These are phyloP conservation scores for Troglohyphantes excavatus DNA, from an alignment of 2,888 invertebrate species.

Conservation along the genomic window DNA sequence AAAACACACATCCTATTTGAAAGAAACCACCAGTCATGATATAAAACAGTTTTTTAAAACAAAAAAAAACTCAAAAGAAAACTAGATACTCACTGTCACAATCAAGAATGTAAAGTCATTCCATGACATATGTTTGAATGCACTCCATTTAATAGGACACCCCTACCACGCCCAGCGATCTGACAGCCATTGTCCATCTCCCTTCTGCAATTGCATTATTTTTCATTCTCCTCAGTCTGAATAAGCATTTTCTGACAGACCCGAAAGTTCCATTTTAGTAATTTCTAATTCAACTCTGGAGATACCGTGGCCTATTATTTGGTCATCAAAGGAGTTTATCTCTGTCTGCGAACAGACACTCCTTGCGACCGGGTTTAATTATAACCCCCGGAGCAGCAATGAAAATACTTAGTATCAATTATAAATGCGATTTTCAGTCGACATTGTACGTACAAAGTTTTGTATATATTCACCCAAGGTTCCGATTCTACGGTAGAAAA, in stretches of 20 bases:
- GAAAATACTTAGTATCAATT: slow-evolving; percentile 35
- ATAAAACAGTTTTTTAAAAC: neutral
- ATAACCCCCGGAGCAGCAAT: slow-evolving; percentile 8
- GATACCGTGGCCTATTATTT: slow-evolving; percentile 35
- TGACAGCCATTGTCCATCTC: slow-evolving; percentile 52
- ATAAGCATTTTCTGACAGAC: slow-evolving; percentile 62
- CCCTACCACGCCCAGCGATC: slow-evolving; percentile 56
- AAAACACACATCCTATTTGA: neutral
- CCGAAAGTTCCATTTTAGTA: slow-evolving; percentile 60
- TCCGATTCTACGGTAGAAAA: neutral
- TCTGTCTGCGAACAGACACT: slow-evolving; percentile 6
- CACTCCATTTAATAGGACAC: slow-evolving; percentile 60
- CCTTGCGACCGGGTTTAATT: neutral
- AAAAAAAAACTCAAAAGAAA: neutral
- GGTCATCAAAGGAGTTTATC: slow-evolving; percentile 60
- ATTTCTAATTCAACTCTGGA: slow-evolving; percentile 33
- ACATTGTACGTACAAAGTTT: neutral
- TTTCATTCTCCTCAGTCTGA: slow-evolving; percentile 26
- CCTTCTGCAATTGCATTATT: slow-evolving; percentile 49
- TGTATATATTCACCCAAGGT: neutral
- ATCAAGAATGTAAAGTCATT: slow-evolving; percentile 66
- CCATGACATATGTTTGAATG: slow-evolving; percentile 71
- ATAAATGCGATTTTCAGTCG: slow-evolving; percentile 33
- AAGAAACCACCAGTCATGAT: slow-evolving; percentile 10
- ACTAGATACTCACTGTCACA: slow-evolving; percentile 53